Evolutionary conservation across 2,888 invertebrate species (phyloP).

Genomic region (Pyrrhia umbra): DNA sequence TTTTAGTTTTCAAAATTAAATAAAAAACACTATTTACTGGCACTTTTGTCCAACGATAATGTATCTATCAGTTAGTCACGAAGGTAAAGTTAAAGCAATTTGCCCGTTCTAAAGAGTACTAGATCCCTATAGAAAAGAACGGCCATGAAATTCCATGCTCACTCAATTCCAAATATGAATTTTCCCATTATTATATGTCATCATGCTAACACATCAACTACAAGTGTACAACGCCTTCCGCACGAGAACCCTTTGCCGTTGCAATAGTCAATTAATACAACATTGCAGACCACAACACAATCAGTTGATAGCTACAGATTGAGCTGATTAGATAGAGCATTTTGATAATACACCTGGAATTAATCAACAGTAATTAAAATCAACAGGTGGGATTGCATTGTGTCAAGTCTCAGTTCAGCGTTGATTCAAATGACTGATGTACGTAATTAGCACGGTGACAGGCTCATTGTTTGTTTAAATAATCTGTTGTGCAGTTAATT

Average conservation of each 20-base stretch:
- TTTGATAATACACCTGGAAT: slow-evolving; percentile 27
- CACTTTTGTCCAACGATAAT: too few relatives aligned
- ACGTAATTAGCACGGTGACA: slow-evolving; percentile 40
- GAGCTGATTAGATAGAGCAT: slow-evolving; percentile 9
- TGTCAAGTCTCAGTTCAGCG: slow-evolving; percentile 18
- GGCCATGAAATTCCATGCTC: too few relatives aligned
- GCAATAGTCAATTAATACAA: slow-evolving; percentile 6
- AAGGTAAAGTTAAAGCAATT: too few relatives aligned
- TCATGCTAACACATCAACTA: too few relatives aligned
- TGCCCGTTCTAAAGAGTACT: too few relatives aligned
- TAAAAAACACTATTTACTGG: too few relatives aligned
- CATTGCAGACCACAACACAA: background rate
- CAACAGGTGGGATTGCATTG: slow-evolving; percentile 40
- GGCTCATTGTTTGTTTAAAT: slow-evolving; percentile 33
- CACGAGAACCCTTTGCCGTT: background rate
- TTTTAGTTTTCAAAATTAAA: too few relatives aligned
- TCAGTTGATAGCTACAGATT: slow-evolving; percentile 21
- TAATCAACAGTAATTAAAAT: slow-evolving; percentile 38
- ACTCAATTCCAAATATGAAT: too few relatives aligned
- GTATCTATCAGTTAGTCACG: too few relatives aligned
- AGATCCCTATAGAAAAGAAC: too few relatives aligned
- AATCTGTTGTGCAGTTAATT: slow-evolving; percentile 39
- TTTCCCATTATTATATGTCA: too few relatives aligned
- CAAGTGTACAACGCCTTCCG: too few relatives aligned
- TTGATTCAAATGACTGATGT: slow-evolving; percentile 53